Conservation (phyloP, 2,888 invertebrate genomes). For the Geophilus truncorum region DNA sequence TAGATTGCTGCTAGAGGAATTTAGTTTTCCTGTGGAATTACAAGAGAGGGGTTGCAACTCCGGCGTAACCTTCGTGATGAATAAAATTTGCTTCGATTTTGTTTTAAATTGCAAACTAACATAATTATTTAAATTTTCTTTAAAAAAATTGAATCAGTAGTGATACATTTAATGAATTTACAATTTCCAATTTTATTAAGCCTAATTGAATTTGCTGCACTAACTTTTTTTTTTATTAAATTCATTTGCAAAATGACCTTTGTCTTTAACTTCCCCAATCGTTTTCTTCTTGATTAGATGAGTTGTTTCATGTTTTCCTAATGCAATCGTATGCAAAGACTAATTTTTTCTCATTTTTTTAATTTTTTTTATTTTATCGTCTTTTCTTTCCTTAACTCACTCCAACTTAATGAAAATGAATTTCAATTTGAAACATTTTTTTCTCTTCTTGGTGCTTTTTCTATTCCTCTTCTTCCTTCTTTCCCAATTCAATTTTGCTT, state of each 20-base stretch:
- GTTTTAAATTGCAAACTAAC: no score
- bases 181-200: not conserved
- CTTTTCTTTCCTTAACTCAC: not conserved
- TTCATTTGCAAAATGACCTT: not conserved
- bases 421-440: constrained; percentile 4
- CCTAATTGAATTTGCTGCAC: not conserved
- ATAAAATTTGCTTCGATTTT: no score
- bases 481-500: constrained; percentile 14
- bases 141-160: not conserved
- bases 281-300: not conserved
- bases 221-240: not conserved
- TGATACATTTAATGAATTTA: constrained; percentile 4
- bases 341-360: not conserved
- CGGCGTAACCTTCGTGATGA: no score
- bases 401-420: not conserved
- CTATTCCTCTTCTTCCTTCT: not conserved
- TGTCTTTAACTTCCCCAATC: not conserved
- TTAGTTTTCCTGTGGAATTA: no score
- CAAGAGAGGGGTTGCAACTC: no score
- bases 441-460: not conserved
- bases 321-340: not conserved
- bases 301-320: constrained; percentile 8
- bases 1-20: no score
- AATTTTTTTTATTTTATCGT: not conserved
- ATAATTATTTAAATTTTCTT: not conserved